Percentiles rank a stretch among this genome's conserved stretches.
phyloP scores from a whole-genome alignment of 2,888 invertebrate species.

The Platycnemis pennipes region DNA sequence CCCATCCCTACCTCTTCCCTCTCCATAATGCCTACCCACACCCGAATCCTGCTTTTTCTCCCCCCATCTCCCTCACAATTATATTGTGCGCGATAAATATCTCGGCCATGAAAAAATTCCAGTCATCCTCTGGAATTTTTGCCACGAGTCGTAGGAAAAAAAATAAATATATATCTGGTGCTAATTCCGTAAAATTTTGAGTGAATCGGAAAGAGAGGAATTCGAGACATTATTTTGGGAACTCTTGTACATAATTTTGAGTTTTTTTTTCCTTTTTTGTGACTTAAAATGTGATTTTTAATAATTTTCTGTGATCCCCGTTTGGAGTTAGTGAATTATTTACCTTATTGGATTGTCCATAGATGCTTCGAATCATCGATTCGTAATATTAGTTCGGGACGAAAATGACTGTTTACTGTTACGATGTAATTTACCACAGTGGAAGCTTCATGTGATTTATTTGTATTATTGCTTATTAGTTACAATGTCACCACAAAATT shows the following conservation, averaged over 20 bases:
- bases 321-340: too few species aligned
- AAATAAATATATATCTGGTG: slow-evolving; percentile 38
- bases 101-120: neutral
- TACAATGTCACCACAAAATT: too few species aligned
- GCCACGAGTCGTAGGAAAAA: slow-evolving; percentile 22
- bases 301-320: too few species aligned
- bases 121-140: slow-evolving; percentile 30
- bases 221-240: slow-evolving; percentile 33
- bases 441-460: too few species aligned
- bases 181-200: slow-evolving; percentile 34
- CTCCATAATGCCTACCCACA: neutral
- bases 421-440: too few species aligned
- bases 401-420: too few species aligned
- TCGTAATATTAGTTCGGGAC: too few species aligned
- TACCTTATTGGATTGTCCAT: too few species aligned
- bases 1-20: neutral
- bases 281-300: neutral
- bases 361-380: too few species aligned
- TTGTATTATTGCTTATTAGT: too few species aligned
- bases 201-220: slow-evolving; percentile 36
- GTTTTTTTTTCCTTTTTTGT: neutral
- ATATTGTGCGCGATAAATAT: slow-evolving; percentile 44
- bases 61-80: neutral
- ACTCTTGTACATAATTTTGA: neutral
- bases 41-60: neutral